Percentiles rank a stretch among this genome's conserved stretches.
Conservation (phyloP, 2,888 invertebrate species). For the Xanthia icteritia region DNA sequence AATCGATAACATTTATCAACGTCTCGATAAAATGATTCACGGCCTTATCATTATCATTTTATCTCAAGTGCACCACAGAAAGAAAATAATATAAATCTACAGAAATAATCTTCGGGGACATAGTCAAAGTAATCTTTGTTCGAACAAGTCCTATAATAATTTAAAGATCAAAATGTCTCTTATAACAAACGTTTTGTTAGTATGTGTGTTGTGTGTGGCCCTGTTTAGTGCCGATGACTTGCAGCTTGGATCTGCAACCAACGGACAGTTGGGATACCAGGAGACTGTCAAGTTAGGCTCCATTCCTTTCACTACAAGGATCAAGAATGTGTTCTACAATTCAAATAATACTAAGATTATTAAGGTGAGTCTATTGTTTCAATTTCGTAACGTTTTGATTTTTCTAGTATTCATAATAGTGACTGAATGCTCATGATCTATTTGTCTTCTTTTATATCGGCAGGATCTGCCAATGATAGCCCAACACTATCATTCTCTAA, state of each 20-base stretch:
- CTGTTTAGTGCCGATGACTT: slow-evolving; percentile 71
- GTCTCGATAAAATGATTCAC: slow-evolving; percentile 41
- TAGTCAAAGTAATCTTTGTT: slow-evolving; percentile 4
- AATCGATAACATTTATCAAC: slow-evolving; percentile 36
- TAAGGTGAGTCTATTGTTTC: slow-evolving; percentile 73
- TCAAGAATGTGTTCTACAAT: slow-evolving; percentile 84
- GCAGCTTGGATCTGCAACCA: slow-evolving; percentile 75
- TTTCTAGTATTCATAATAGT: neutral
- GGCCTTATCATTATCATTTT: slow-evolving; percentile 30
- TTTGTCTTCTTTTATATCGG: neutral
- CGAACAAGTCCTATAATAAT: neutral
- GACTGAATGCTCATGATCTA: neutral
- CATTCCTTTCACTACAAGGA: slow-evolving; percentile 76
- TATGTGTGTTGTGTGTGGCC: slow-evolving; percentile 47
- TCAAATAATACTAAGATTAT: slow-evolving; percentile 74
- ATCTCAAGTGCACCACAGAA: slow-evolving; percentile 39
- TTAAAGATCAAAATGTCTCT: slow-evolving; percentile 45
- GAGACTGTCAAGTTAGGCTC: slow-evolving; percentile 79
- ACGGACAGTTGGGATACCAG: slow-evolving; percentile 72
- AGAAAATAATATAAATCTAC: slow-evolving; percentile 47
- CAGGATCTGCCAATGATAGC: neutral
- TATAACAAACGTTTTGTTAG: slow-evolving; percentile 20
- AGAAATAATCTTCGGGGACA: neutral
- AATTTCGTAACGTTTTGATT: neutral
- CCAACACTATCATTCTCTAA: neutral